phyloP scores from a whole-genome alignment of 2,888 invertebrate genomes.

The Drosophila flavopinicola region DNA sequence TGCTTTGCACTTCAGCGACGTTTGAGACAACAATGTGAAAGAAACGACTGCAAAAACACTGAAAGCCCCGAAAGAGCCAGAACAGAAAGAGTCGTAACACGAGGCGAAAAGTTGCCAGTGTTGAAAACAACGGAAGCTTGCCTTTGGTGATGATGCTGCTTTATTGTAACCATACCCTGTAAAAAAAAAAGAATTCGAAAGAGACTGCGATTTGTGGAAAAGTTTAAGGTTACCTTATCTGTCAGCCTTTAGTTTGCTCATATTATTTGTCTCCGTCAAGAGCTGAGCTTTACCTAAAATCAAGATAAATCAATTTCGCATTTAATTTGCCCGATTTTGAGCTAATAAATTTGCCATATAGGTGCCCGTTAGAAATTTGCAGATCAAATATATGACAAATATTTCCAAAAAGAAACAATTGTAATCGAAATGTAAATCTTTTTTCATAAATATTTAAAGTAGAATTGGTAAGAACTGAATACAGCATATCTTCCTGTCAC shows the following conservation, averaged over 20 bases:
- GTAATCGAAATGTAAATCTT: too few relatives aligned
- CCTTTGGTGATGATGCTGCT: conserved; percentile 13
- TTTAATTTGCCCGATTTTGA: too few relatives aligned
- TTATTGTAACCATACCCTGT: conserved; percentile 11
- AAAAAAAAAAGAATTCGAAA: too few relatives aligned
- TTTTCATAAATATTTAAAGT: too few relatives aligned
- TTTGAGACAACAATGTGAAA: conserved; percentile 63
- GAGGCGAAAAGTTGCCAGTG: conserved; percentile 36
- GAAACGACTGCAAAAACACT: background rate
- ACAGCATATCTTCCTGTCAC: background rate
- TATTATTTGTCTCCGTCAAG: background rate
- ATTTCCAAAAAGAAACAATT: too few relatives aligned
- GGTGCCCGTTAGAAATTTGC: background rate
- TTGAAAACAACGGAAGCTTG: conserved; percentile 46
- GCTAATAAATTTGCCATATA: background rate
- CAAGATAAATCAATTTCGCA: background rate
- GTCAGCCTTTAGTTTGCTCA: background rate
- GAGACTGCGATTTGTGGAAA: too few relatives aligned
- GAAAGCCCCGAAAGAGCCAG: conserved; percentile 6
- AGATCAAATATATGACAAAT: background rate
- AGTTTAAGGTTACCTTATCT: too few relatives aligned
- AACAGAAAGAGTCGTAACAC: conserved; percentile 15
- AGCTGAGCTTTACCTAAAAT: background rate
- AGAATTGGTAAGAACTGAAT: background rate
- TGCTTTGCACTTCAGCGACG: conserved; percentile 74